Conservation (phyloP, 2,113 vertebrate species). For the Colinus virginianus region DNA sequence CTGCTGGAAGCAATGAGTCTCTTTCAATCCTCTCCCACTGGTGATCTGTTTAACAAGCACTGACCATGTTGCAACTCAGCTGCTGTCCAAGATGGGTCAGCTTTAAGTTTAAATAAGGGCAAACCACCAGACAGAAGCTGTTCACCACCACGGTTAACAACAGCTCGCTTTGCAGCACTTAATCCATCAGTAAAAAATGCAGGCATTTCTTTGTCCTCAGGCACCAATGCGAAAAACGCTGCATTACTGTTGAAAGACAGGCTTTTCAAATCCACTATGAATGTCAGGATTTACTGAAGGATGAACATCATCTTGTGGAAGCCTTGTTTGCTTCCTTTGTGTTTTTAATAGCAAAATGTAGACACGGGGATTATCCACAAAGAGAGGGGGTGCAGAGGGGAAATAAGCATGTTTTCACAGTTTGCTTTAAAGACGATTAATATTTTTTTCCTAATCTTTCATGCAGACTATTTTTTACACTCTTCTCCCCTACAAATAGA, state of each 20-base stretch:
- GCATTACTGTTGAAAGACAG: conserved; percentile 15
- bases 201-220: background rate
- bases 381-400: fast-evolving
- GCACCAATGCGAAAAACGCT: background rate
- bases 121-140: conserved; percentile 26
- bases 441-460: background rate
- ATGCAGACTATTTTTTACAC: background rate
- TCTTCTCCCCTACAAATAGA: background rate
- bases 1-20: background rate
- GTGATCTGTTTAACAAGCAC: background rate
- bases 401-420: background rate
- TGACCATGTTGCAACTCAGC: background rate
- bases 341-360: conserved; percentile 17
- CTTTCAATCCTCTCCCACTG: background rate
- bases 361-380: background rate
- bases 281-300: conserved; percentile 44
- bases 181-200: background rate
- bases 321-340: background rate
- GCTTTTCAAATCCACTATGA: background rate
- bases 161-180: background rate
- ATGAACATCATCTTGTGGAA: conserved; percentile 44
- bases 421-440: background rate
- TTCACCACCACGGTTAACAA: background rate
- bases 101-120: conserved; percentile 14
- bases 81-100: background rate